A percentile compares a stretch with the other conserved stretches of the same genome.
Evolutionary conservation across 2,888 invertebrate genomes (phyloP).

Genomic region (Heliconius hortense): DNA sequence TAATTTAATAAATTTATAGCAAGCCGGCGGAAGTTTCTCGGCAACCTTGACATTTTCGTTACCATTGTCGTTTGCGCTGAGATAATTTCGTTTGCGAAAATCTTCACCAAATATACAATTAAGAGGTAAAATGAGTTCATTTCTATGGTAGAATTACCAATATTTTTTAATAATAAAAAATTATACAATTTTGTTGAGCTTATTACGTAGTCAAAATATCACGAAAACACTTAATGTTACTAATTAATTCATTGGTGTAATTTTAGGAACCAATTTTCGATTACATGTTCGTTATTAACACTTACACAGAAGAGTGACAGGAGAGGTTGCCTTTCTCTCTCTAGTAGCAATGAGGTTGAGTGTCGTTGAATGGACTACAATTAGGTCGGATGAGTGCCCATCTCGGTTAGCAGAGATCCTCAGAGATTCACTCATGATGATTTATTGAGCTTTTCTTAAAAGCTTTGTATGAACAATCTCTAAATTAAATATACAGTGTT

Average conservation of each 20-base stretch:
- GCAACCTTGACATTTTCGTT: conserved; percentile 24
- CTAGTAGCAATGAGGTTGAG: conserved; percentile 66
- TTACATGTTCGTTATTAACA: conserved; percentile 52
- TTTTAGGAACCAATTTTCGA: conserved; percentile 28
- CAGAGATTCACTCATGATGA: conserved; percentile 42
- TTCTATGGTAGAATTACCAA: background rate
- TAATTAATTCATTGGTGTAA: background rate
- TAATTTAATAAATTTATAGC: conserved; percentile 32
- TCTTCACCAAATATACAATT: conserved; percentile 5
- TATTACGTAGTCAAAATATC: background rate
- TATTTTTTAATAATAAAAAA: background rate
- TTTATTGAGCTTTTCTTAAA: conserved; percentile 15
- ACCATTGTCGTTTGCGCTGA: conserved; percentile 5
- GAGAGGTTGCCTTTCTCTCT: conserved; percentile 1
- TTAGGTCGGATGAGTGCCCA: conserved; percentile 68
- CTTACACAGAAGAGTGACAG: conserved; percentile 7
- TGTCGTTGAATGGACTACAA: conserved; percentile 72
- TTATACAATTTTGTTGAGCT: background rate
- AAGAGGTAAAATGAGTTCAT: background rate
- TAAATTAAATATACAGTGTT: background rate
- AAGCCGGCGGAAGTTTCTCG: conserved; percentile 23
- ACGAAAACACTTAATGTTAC: background rate
- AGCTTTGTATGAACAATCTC: conserved; percentile 1
- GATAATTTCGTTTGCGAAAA: conserved; percentile 14
- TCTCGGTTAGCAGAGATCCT: conserved; percentile 54